Conservation (phyloP, 2,113 vertebrate species). For the Rhineura floridana region DNA sequence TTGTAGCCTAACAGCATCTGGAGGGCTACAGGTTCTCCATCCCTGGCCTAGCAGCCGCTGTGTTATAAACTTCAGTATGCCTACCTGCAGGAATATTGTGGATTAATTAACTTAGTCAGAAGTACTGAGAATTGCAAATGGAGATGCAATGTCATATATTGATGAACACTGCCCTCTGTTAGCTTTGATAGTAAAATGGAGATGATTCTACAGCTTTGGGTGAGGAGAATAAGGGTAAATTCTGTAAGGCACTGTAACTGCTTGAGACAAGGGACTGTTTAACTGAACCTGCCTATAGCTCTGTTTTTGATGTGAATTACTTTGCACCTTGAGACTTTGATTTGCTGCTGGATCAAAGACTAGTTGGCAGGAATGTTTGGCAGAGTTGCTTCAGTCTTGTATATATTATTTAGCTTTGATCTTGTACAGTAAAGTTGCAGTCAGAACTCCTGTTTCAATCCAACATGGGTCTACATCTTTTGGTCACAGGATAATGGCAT, state of each 20-base stretch:
- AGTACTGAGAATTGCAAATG: background rate
- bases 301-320: background rate
- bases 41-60: background rate
- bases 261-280: background rate
- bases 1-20: too few species aligned
- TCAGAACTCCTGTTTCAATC: background rate
- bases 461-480: background rate
- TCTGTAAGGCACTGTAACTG: background rate
- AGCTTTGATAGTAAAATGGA: background rate
- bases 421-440: background rate
- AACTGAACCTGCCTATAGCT: background rate
- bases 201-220: background rate
- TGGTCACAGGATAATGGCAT: background rate
- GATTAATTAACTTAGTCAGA: background rate
- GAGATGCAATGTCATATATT: background rate
- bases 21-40: too few species aligned
- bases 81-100: background rate
- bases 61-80: background rate
- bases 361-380: background rate
- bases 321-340: background rate
- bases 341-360: background rate
- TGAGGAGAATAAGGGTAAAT: background rate
- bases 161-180: too few species aligned
- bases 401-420: slow-evolving; percentile 1
- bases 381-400: background rate